Evolutionary conservation across 2,888 invertebrate genomes (phyloP), one percentile per base, ranked within the genome.

Genomic region (Epirrhoe alternata): DNA sequence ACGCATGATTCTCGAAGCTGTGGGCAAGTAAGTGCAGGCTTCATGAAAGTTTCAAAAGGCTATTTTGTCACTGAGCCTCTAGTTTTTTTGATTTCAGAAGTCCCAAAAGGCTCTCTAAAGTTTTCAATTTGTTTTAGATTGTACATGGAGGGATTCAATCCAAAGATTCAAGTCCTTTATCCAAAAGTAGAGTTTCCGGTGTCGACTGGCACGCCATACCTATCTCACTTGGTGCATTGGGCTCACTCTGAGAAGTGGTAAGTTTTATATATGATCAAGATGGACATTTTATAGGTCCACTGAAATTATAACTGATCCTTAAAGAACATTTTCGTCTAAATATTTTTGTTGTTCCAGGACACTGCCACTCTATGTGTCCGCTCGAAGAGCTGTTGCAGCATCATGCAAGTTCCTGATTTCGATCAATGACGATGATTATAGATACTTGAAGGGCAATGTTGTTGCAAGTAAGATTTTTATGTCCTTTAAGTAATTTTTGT

Each of bases 151-250:
- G 98, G 98, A 3, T 86, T 95, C 31, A 95, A 96, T 66, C 94
- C 97, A 0, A 94, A 95, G 72, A 83, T 97, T 1, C 89, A 95
- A 8, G 94, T 94, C 7, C 84, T 98, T 0, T 98, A 97, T 83
- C 96, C 97, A 0, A 85, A 92, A 58, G 89, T 97, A 0, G 81
- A 95, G 61, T 97, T 95, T 77, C 98, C 98, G 0, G 98, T 98
- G 0, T 96, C 97, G 0, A 94, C 96, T 12, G 96, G 96, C 31
- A 98, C 98, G 0, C 96, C 97, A 0, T 96, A 96, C 92, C 93
- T 98, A 52, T 95, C 97, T 0, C 96, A 97, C 4, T 86, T 96
- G 14, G 94, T 98, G 12, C 94, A 94, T 72, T 98, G 98, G 98
- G 96, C 97, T 70, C 98, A 98, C 76, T 86, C 90, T 4, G 95